Evolutionary conservation across 23 tunicate species (phyloP).

Genomic region (Halocynthia roretzi): DNA sequence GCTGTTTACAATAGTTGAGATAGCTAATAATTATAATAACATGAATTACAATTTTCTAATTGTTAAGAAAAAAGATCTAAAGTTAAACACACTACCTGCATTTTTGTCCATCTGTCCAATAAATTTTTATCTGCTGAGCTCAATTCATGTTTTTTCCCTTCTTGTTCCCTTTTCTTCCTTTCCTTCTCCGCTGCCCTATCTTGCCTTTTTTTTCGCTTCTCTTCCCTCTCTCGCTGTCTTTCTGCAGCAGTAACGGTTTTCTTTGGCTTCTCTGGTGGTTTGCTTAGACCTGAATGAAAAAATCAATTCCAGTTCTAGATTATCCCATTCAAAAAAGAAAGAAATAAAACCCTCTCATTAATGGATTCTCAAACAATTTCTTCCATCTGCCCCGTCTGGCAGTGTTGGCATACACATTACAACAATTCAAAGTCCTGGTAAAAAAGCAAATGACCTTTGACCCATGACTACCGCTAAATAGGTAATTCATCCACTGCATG

Average conservation of each 20-base stretch:
- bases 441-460: neutral
- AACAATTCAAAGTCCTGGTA: neutral
- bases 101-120: conserved; percentile 82
- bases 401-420: neutral
- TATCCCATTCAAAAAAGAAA: neutral
- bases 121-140: conserved; percentile 58
- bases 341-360: neutral
- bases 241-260: conserved; percentile 94
- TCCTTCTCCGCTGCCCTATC: conserved; percentile 74
- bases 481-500: too few species aligned
- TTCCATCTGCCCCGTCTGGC: neutral
- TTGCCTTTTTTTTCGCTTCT: conserved; percentile 73
- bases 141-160: conserved; percentile 36
- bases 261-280: conserved; percentile 63
- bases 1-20: too few species aligned
- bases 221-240: conserved; percentile 86
- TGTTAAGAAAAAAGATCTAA: neutral
- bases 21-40: too few species aligned
- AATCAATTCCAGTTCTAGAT: neutral
- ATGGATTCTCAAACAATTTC: too few species aligned
- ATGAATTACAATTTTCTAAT: too few species aligned
- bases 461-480: too few species aligned
- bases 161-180: conserved; percentile 61
- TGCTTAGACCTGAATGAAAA: conserved; percentile 57
- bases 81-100: conserved; percentile 41